Conservation (phyloP, 1,140 invertebrate genomes). For the Calephelis virginiensis region DNA sequence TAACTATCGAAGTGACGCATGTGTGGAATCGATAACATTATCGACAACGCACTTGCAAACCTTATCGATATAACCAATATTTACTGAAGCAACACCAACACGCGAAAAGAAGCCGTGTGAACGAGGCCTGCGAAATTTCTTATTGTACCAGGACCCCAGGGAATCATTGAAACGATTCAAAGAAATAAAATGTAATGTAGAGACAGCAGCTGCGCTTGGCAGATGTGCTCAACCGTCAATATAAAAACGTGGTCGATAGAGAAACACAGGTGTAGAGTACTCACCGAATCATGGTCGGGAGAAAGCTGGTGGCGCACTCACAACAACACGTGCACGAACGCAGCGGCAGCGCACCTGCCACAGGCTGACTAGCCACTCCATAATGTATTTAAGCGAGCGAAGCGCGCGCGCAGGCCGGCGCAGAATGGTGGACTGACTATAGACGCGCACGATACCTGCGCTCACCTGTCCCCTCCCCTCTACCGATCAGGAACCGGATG, state of each 20-base stretch:
- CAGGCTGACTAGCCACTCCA: constrained; percentile 69
- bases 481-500: constrained; percentile 73
- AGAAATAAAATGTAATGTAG: constrained; percentile 47
- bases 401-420: constrained; percentile 66
- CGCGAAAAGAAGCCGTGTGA: constrained; percentile 58
- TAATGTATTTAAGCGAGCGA: constrained; percentile 57
- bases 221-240: constrained; percentile 63
- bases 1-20: constrained; percentile 75
- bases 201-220: constrained; percentile 64
- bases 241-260: constrained; percentile 39
- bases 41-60: constrained; percentile 52
- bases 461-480: constrained; percentile 66
- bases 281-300: constrained; percentile 51
- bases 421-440: constrained; percentile 64
- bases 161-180: constrained; percentile 45
- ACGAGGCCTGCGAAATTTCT: constrained; percentile 40
- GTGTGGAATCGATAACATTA: constrained; percentile 71
- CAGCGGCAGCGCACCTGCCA: constrained; percentile 72
- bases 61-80: constrained; percentile 62
- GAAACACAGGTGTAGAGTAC: constrained; percentile 38
- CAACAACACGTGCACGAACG: constrained; percentile 75
- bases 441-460: constrained; percentile 65
- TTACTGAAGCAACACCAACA: constrained; percentile 61
- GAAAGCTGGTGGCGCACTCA: constrained; percentile 67
- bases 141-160: constrained; percentile 57